Percentiles rank a stretch among this genome's conserved stretches.
Evolutionary conservation across 2,888 invertebrate species (phyloP).

Genomic region (Drosophila lutescens): DNA sequence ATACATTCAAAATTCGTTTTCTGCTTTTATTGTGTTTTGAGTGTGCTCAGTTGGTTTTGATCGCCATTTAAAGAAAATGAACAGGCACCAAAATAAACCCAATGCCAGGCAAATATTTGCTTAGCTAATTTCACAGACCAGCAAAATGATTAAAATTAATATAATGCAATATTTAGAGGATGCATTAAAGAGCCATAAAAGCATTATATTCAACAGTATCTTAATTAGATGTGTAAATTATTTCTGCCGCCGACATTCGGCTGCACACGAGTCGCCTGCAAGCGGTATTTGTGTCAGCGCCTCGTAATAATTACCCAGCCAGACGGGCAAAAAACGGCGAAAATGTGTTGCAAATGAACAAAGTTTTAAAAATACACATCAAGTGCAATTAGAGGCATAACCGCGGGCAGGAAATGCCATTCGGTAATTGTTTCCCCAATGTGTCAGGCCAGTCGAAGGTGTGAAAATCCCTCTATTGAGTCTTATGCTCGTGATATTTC

Average conservation of each 20-base stretch:
- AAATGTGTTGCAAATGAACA: slow-evolving; percentile 55
- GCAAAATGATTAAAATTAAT: slow-evolving; percentile 24
- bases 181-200: slow-evolving; percentile 81
- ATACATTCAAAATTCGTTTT: slow-evolving; percentile 38
- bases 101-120: slow-evolving; percentile 1
- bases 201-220: slow-evolving; percentile 78
- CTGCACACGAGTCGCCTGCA: slow-evolving; percentile 41
- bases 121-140: background rate
- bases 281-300: slow-evolving; percentile 77
- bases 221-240: slow-evolving; percentile 73
- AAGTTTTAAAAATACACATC: slow-evolving; percentile 27
- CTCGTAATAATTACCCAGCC: slow-evolving; percentile 63
- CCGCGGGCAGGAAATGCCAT: slow-evolving; percentile 54
- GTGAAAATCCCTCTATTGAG: slow-evolving; percentile 25
- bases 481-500: too few relatives aligned
- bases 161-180: slow-evolving; percentile 61
- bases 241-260: slow-evolving; percentile 34
- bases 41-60: slow-evolving; percentile 54
- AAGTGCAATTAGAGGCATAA: slow-evolving; percentile 48
- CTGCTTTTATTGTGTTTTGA: slow-evolving; percentile 42
- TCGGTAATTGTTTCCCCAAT: slow-evolving; percentile 55
- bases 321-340: slow-evolving; percentile 52
- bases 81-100: background rate
- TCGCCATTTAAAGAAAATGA: slow-evolving; percentile 3
- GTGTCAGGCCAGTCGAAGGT: slow-evolving; percentile 40